Percentiles rank a stretch among this genome's conserved stretches.
Evolutionary conservation across 2,888 invertebrate species (phyloP).

Genomic region (Thereva unica): DNA sequence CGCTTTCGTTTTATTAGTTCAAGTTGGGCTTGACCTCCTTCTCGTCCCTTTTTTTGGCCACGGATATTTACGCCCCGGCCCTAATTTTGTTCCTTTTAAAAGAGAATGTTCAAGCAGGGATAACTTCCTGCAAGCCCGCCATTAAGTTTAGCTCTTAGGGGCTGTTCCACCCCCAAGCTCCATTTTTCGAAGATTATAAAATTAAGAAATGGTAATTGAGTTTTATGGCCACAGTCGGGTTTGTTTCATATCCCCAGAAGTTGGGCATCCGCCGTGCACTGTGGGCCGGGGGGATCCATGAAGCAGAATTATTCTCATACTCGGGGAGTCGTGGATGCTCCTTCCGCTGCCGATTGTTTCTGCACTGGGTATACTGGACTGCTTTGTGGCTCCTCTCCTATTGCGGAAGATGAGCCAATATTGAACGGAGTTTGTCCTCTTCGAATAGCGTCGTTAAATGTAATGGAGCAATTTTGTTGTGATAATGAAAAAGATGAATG

Average conservation of each 20-base stretch:
- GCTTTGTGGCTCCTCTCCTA: slow-evolving; percentile 31
- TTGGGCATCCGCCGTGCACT: slow-evolving; percentile 5
- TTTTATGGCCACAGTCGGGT: slow-evolving; percentile 37
- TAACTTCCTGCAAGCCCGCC: slow-evolving; percentile 20
- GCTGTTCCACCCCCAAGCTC: neutral
- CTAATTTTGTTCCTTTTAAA: too few relatives aligned
- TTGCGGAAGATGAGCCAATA: slow-evolving; percentile 37
- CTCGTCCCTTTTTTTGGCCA: too few relatives aligned
- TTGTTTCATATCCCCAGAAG: slow-evolving; percentile 8
- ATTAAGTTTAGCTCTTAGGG: slow-evolving; percentile 17
- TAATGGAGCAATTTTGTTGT: slow-evolving; percentile 42
- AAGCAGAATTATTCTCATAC: slow-evolving; percentile 31
- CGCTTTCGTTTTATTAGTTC: too few relatives aligned
- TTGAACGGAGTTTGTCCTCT: slow-evolving; percentile 39
- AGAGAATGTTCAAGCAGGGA: neutral
- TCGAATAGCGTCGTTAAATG: slow-evolving; percentile 40
- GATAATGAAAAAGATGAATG: slow-evolving; percentile 41
- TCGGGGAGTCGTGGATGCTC: slow-evolving; percentile 20
- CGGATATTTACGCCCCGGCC: too few relatives aligned
- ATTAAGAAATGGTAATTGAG: slow-evolving; percentile 40
- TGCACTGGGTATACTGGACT: slow-evolving; percentile 23
- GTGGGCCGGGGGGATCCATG: slow-evolving; percentile 16
- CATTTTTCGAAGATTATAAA: slow-evolving; percentile 33
- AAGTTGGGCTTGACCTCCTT: too few relatives aligned
- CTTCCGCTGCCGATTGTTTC: slow-evolving; percentile 40